Evolutionary conservation across 2,113 vertebrate species (phyloP).

Genomic region (Fulica atra): DNA sequence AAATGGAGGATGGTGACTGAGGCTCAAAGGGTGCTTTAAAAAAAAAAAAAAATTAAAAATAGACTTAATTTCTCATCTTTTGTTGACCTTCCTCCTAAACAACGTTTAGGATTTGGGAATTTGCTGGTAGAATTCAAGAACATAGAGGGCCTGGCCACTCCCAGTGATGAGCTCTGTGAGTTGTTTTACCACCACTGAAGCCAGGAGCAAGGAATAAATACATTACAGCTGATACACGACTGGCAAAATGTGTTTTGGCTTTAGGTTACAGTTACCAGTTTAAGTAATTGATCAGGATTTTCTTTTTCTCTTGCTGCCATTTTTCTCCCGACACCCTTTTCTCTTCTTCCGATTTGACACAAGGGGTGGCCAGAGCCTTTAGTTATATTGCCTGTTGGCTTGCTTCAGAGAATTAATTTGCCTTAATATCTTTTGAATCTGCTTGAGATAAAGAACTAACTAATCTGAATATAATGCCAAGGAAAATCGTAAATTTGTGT

Average conservation of each 20-base stretch:
- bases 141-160: background rate
- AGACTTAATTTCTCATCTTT: background rate
- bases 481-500: background rate
- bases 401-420: background rate
- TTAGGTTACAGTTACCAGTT: background rate
- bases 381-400: background rate
- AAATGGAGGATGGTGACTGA: background rate
- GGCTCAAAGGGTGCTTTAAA: background rate
- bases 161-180: background rate
- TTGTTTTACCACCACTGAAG: background rate
- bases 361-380: background rate
- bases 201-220: background rate
- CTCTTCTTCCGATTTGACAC: background rate
- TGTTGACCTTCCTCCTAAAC: background rate
- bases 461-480: background rate
- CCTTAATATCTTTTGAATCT: background rate
- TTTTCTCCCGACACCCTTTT: background rate
- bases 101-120: background rate
- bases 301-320: background rate
- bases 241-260: background rate
- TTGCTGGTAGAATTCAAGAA: background rate
- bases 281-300: background rate
- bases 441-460: constrained; percentile 20
- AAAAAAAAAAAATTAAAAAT: background rate
- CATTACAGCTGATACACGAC: background rate